Evolutionary conservation across 2,797 vertebrate genomes (phyloP).

Genomic region (Fratercula arctica): DNA sequence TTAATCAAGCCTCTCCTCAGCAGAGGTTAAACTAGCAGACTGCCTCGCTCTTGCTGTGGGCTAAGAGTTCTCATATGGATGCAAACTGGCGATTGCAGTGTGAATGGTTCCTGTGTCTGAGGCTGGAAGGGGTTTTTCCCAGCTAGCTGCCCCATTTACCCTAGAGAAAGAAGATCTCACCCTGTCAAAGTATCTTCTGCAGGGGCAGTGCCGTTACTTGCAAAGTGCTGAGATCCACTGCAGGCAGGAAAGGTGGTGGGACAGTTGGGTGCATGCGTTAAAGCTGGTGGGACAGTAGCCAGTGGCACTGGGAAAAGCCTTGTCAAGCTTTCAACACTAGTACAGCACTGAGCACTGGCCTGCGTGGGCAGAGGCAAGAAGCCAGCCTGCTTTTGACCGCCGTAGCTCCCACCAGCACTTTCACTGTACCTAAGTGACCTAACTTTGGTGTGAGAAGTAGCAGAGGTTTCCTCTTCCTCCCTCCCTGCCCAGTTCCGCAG

Average conservation of each 20-base stretch:
- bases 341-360: neutral
- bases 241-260: neutral
- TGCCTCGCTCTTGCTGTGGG: neutral
- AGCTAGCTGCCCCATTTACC: neutral
- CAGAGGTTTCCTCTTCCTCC: neutral
- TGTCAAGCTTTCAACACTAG: neutral
- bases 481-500: neutral
- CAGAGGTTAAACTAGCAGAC: neutral
- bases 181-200: neutral
- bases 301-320: neutral
- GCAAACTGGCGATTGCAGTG: neutral
- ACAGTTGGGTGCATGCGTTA: neutral
- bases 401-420: neutral
- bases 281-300: neutral
- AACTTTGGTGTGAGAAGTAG: neutral
- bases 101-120: neutral
- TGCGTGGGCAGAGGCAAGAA: neutral
- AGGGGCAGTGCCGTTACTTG: neutral
- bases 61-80: neutral
- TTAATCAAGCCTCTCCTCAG: neutral
- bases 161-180: neutral
- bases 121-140: neutral
- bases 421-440: neutral
- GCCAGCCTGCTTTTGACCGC: neutral
- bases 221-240: neutral